These are phyloP conservation scores for Apotomis turbidana DNA, from an alignment of 2,888 invertebrate genomes.

Conservation along the genomic window DNA sequence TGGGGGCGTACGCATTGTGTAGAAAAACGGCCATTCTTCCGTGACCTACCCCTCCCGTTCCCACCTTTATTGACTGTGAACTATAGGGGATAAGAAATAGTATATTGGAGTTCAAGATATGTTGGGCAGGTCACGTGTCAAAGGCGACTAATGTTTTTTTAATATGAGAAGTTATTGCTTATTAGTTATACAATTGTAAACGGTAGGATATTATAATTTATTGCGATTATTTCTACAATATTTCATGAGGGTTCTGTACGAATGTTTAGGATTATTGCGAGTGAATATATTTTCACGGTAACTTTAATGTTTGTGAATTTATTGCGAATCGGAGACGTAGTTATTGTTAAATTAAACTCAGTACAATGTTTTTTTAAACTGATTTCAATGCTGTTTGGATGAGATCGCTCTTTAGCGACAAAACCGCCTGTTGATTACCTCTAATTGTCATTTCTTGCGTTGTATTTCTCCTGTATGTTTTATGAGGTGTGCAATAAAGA, in stretches of 20 bases:
- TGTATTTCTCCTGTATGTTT: no score
- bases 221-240: conserved; percentile 42
- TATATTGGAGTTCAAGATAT: conserved; percentile 47
- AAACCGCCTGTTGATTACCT: no score
- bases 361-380: no score
- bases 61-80: conserved; percentile 40
- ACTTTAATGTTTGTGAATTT: background rate
- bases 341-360: no score
- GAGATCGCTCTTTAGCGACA: no score
- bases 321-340: background rate
- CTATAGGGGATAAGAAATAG: conserved; percentile 40
- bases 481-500: no score
- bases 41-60: conserved; percentile 50
- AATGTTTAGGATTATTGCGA: background rate
- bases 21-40: conserved; percentile 62
- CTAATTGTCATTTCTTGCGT: no score
- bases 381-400: no score
- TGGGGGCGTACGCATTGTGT: conserved; percentile 57
- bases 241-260: background rate
- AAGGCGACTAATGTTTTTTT: conserved; percentile 69
- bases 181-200: conserved; percentile 65
- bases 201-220: conserved; percentile 61
- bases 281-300: background rate
- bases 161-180: conserved; percentile 72
- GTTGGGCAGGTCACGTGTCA: conserved; percentile 60